Base-by-base conservation (phyloP, 2,113 vertebrate species). In the Centropus bengalensis region DNA sequence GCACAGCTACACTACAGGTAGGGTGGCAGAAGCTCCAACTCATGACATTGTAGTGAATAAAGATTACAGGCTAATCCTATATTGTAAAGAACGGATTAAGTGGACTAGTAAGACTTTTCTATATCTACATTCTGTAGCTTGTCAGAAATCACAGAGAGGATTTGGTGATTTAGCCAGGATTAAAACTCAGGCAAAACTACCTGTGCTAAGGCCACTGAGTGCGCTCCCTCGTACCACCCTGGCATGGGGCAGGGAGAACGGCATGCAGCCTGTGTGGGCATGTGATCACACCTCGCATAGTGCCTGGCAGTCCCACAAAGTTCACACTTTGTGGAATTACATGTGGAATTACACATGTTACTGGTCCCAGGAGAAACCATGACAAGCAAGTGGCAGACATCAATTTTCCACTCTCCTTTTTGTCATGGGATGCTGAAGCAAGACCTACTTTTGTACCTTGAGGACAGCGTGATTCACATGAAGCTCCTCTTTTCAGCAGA, bases 11-110 rank as follows among this genome's bases (percentile, higher is more conserved):
- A 18, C 33, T 22, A 56, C 38, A 93, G 75, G 89, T 87, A 62
- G 32, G 8, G 6, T 77, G 32, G 70, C 70, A 64, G 84, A 88
- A 85, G 75, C 44, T 80, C 32, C 78, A 80, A 49, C 58, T 86
- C 59, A 55, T 4, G 19, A 86, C 85, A 73, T 45, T 85, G 55
- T 56, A 83, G 70, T 77, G 56, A 94, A 74, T 51, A 62, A 79
- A 96, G 93, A 95, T 92, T 93, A 95, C 62, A 62, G 78, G 79
- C 55, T 95, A 91, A 96, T 93, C 91, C 89, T 82, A 8, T 44
- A 86, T 24, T 67, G 70, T 30, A 82, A 82, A 67, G 59, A 93
- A 74, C 63, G 87, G 91, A 95, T 93, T 95, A 96, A 4, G 44
- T 74, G 78, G 55, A 51, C 84, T 93, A 92, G 38, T 76, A 91